Conservation (phyloP, 2,113 vertebrate genomes). For the Hucho hucho region DNA sequence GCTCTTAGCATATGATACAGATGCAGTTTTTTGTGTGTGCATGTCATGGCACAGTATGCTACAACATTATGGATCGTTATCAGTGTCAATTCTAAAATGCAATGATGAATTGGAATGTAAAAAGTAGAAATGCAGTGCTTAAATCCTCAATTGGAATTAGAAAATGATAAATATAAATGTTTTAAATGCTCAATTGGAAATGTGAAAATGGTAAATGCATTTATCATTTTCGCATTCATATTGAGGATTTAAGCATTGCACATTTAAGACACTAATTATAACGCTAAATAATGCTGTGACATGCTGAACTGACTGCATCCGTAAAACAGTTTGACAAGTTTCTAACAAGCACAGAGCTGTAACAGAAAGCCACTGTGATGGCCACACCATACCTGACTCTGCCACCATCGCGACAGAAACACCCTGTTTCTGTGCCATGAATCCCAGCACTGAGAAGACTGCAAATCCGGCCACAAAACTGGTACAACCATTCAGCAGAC, state of each 20-base stretch:
- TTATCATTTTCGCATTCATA: background rate
- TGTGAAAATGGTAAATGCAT: background rate
- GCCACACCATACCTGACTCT: conserved; percentile 65
- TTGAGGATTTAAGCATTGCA: background rate
- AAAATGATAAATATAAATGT: too few species aligned
- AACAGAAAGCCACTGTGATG: too few species aligned
- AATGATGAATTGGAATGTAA: background rate
- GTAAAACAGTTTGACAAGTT: too few species aligned
- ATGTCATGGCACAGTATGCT: background rate
- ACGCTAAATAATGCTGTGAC: background rate
- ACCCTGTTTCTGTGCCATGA: conserved; percentile 75
- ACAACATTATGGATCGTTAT: too few species aligned
- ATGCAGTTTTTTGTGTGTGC: background rate
- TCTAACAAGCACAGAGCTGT: too few species aligned
- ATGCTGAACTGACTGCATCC: too few species aligned
- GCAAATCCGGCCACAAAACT: conserved; percentile 76
- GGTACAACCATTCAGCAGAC: conserved; percentile 72
- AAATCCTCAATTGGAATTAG: too few species aligned
- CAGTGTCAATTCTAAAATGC: background rate
- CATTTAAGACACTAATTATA: background rate
- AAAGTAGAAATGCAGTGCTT: background rate
- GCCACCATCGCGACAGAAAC: conserved; percentile 71
- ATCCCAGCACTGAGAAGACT: conserved; percentile 77
- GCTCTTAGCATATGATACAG: too few species aligned
- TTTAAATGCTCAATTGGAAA: too few species aligned